Evolutionary conservation across 2,113 vertebrate genomes (phyloP), one percentile per base, ranked within the genome.

Genomic region (Craseonycteris thonglongyai): DNA sequence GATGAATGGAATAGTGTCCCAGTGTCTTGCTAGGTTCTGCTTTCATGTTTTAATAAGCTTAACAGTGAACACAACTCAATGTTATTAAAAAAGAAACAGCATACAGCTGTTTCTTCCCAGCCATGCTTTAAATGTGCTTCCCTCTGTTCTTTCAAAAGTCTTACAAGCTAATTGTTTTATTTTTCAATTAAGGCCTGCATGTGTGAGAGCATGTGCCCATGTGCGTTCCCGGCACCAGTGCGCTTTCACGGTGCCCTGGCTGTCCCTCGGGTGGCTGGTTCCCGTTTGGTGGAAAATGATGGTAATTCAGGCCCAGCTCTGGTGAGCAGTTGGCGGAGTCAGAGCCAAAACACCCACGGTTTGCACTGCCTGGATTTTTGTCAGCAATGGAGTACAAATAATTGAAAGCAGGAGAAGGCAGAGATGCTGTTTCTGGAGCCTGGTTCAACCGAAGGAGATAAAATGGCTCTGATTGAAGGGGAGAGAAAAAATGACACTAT

Each of bases 91-190:
- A 96, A 84, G 83, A 93, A 96, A 45, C 24, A 18, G 54, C 8
- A 2, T 76, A 93, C n/a, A 38, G 61, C 63, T 65, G 45, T 93
- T 91, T 91, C 95, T 96, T 97, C 82, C 76, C 93, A 96, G 91
- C 45, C 94, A 95, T 38, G 75, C 91, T 93, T 61, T 96, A 96
- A 96, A 91, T 78, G 78, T 88, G 80, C 93, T 96, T 96, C 94
- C 83, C 81, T 88, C 47, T 93, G 85, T 95, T 95, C 85, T 93
- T 96, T 94, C 66, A 38, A 61, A 91, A 91, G 66, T 95, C 94
- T 92, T 95, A 96, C 95, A 95, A 97, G 74, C 90, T 97, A 96
- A 97, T 96, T 92, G 90, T 97, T 95, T 96, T 93, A 88, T 84
- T 97, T 97, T 97, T 97, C 95, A 97, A 66, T 97, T 96, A 96